Base-by-base conservation (phyloP, 2,888 invertebrate species). In the Caenorhabditis sp. region DNA sequence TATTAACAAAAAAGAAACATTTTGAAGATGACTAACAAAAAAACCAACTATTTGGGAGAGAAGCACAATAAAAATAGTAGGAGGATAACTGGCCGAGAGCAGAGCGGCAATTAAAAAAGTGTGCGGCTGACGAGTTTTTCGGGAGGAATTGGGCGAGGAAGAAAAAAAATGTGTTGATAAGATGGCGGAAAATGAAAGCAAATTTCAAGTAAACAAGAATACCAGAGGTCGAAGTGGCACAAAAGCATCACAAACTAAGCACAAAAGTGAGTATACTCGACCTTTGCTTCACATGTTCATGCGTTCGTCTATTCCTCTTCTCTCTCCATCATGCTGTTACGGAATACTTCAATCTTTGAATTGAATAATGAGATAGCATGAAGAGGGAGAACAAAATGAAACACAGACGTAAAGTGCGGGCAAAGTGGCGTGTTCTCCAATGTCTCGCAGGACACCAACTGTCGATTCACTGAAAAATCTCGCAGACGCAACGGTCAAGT, bases 281-380 rank as follows among this genome's bases (percentile, higher is more conserved):
- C 53, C 55, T 64, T 44, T 64, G 44, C 50, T 58, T 55, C 47
- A 37, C 53, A 20, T 37, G 28, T 58, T 58, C 72, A 65, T 65
- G 58, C 58, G 67, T 67, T 35, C 51, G 15, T 22, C 68, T 32
- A 32, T 32, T 32, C 9, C 24, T 9, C 1, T 60, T 40, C 32
- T 51, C 18, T 35, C 53, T 53, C 24, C 53, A 9, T n/a, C 4
- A 1, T 20, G 9, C 53, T 26, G 1, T 26, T 2, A 8, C 56
- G 28, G 58, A 61, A 60, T 67, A 37, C 53, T 53, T 44, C 61
- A 67, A 76, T 67, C 60, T 68, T 76, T 76, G 76, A 67, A 76
- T 67, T 76, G 76, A 67, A 76, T 67, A 65, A 74, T 74, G 65
- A 74, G 58, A 55, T n/a, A 15, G 55, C 55, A 35, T 61, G 61